Evolutionary conservation across 2,797 vertebrate genomes (phyloP).

Genomic region (Sciurus vulgaris): DNA sequence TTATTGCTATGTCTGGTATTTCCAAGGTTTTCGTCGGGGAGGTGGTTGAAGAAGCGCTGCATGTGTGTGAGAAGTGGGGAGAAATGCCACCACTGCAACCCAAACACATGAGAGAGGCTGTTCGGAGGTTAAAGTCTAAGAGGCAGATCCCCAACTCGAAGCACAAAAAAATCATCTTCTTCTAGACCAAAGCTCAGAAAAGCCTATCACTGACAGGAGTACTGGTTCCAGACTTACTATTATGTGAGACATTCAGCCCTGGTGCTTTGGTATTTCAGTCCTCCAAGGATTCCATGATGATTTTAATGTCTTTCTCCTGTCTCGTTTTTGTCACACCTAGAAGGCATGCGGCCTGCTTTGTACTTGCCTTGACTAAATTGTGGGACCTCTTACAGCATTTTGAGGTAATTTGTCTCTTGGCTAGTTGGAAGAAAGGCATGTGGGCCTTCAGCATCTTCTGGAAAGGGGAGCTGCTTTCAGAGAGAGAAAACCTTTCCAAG

Average conservation of each 20-base stretch:
- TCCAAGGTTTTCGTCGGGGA: constrained; percentile 96
- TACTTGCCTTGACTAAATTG: constrained; percentile 22
- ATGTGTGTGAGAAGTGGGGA: constrained; percentile 98
- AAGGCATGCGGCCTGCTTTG: not conserved
- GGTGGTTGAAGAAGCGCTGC: constrained; percentile 96
- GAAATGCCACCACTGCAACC: constrained; percentile 97
- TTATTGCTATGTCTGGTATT: constrained; percentile 99
- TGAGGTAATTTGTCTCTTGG: constrained; percentile 17
- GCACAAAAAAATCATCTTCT: constrained; percentile 95
- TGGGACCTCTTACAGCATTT: not conserved
- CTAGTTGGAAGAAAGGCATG: not conserved
- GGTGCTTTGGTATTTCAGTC: not conserved
- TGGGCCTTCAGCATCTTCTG: not conserved
- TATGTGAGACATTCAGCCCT: not conserved
- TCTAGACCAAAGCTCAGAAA: constrained; percentile 84
- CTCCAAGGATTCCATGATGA: not conserved
- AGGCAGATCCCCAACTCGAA: constrained; percentile 97
- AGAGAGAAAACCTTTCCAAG: constrained; percentile 6
- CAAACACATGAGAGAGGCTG: constrained; percentile 97
- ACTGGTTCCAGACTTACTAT: not conserved
- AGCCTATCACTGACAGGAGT: not conserved
- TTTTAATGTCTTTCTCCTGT: constrained; percentile 40
- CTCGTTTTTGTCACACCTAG: not conserved
- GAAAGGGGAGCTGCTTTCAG: constrained; percentile 8
- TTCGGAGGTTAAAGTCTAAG: constrained; percentile 94